Evolutionary conservation across 2,888 invertebrate species (phyloP).

Genomic region (Sympetrum striolatum): DNA sequence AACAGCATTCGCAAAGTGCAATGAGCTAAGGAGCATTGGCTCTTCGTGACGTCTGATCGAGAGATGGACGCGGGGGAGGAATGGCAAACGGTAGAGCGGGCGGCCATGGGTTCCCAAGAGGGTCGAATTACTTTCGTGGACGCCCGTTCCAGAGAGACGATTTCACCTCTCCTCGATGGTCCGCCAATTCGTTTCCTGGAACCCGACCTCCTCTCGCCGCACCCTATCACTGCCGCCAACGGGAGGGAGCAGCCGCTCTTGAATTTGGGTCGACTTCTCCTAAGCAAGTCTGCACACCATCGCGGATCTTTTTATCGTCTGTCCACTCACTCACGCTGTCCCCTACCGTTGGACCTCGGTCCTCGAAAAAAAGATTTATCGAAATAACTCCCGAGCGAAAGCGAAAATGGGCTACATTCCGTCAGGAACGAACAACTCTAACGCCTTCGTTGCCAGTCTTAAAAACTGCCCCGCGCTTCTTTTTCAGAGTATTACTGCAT

Average conservation of each 20-base stretch:
- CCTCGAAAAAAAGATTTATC: not conserved
- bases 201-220: not conserved
- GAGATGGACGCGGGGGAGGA: not conserved
- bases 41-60: not conserved
- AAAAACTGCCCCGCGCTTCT: no score
- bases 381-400: not conserved
- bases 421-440: not conserved
- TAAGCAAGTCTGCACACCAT: not conserved
- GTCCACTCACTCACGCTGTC: not conserved
- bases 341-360: not conserved
- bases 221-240: not conserved
- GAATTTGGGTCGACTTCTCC: slow-evolving; percentile 15
- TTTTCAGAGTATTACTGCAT: no score
- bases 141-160: not conserved
- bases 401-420: not conserved
- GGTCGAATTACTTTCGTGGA: not conserved
- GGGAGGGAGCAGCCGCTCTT: not conserved
- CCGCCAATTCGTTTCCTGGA: slow-evolving; percentile 43
- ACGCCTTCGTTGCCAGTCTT: no score
- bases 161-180: slow-evolving; percentile 28
- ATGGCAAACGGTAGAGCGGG: not conserved
- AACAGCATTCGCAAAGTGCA: not conserved
- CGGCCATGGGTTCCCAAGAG: not conserved
- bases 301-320: not conserved
- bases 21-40: not conserved